phyloP scores from a whole-genome alignment of 1,140 invertebrate species.

The Rhynchophorus ferrugineus region DNA sequence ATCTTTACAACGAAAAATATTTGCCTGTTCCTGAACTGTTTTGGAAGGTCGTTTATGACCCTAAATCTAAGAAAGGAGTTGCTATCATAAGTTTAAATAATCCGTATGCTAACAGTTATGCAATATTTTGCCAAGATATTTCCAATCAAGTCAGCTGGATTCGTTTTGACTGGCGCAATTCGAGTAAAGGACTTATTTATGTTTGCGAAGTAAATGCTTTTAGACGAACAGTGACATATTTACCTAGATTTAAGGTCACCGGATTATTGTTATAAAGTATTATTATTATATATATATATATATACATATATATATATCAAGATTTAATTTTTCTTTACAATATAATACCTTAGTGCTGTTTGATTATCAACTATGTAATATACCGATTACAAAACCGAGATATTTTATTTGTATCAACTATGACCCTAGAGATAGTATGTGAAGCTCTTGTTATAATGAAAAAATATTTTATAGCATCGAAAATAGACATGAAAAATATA shows the following conservation, averaged over 20 bases:
- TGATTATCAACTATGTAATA: too few species aligned
- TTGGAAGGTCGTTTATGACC: conserved; percentile 55
- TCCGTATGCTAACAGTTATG: conserved; percentile 45
- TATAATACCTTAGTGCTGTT: too few species aligned
- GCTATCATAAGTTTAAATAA: conserved; percentile 58
- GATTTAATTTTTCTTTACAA: too few species aligned
- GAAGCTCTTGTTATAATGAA: too few species aligned
- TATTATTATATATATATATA: neutral
- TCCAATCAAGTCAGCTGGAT: conserved; percentile 46
- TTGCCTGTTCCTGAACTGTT: conserved; percentile 51
- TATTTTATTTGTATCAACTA: too few species aligned
- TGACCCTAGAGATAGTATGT: too few species aligned
- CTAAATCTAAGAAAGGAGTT: conserved; percentile 43
- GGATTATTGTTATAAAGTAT: neutral
- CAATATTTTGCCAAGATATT: conserved; percentile 50
- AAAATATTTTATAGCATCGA: too few species aligned
- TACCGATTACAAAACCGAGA: too few species aligned
- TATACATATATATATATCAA: too few species aligned
- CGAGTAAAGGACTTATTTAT: conserved; percentile 8
- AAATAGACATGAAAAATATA: too few species aligned
- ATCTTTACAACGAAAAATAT: conserved; percentile 41
- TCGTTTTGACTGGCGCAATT: conserved; percentile 40
- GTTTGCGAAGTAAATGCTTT: conserved; percentile 10
- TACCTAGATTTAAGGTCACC: conserved; percentile 2
- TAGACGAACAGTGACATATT: conserved; percentile 4